Percentiles rank a stretch among this genome's conserved stretches.
These are phyloP conservation scores for Conomelus anceps DNA, from an alignment of 2,888 invertebrate genomes.

Conservation along the genomic window DNA sequence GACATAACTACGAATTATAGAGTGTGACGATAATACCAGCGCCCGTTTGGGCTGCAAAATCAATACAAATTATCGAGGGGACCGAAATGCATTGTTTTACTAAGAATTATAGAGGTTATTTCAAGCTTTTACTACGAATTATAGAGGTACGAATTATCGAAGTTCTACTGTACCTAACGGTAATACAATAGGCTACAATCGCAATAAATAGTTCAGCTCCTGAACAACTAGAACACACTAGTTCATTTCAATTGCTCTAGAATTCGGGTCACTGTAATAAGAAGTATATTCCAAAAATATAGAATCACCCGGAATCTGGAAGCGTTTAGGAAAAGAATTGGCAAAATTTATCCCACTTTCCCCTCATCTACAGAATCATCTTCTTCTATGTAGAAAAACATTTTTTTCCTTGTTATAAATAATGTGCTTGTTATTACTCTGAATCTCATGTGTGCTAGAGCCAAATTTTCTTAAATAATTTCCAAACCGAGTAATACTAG, in stretches of 20 bases:
- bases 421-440: background rate
- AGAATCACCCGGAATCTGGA: background rate
- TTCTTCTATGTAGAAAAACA: background rate
- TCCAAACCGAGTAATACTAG: background rate
- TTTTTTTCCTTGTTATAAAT: background rate
- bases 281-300: background rate
- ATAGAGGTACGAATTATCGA: too few relatives aligned
- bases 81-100: too few relatives aligned
- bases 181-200: too few relatives aligned
- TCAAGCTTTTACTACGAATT: too few relatives aligned
- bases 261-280: background rate
- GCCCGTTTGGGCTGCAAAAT: too few relatives aligned
- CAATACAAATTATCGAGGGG: too few relatives aligned
- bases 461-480: background rate
- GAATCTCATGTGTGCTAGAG: background rate
- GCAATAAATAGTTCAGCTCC: too few relatives aligned
- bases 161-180: too few relatives aligned
- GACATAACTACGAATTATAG: too few relatives aligned
- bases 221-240: too few relatives aligned
- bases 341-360: background rate
- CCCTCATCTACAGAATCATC: background rate
- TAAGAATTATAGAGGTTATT: too few relatives aligned
- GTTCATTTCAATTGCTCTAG: background rate
- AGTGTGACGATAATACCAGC: too few relatives aligned
- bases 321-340: background rate